Evolutionary conservation across 2,888 invertebrate species (phyloP).

Genomic region (Sipunculus nudus): DNA sequence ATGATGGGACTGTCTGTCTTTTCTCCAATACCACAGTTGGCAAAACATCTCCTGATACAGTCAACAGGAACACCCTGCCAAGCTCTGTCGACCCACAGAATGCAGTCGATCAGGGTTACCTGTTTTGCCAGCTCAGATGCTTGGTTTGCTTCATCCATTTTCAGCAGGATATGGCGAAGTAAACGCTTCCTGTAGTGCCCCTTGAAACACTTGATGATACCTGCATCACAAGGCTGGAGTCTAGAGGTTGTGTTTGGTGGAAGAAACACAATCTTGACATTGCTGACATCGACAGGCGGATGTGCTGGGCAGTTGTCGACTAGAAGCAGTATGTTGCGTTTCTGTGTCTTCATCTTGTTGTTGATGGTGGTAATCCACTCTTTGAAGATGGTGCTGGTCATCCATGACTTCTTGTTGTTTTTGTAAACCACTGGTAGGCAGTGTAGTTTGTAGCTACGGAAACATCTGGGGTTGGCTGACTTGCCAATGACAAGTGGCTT

Average conservation of each 20-base stretch:
- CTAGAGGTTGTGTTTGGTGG: slow-evolving; percentile 14
- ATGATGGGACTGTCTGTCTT: no score
- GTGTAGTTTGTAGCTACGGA: no score
- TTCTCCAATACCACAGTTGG: no score
- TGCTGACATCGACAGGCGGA: slow-evolving; percentile 13
- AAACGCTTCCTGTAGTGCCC: slow-evolving; percentile 1
- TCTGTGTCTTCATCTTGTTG: background rate
- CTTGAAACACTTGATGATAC: slow-evolving; percentile 16
- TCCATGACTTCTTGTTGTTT: slow-evolving; percentile 34
- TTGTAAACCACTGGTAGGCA: slow-evolving; percentile 22
- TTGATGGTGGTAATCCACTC: slow-evolving; percentile 26
- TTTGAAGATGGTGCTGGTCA: slow-evolving; percentile 27
- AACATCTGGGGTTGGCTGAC: no score
- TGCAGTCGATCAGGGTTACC: no score
- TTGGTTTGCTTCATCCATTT: no score
- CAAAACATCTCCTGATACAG: no score
- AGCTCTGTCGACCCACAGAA: no score
- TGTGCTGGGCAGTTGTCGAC: slow-evolving; percentile 28
- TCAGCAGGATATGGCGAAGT: no score
- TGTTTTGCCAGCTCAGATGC: no score
- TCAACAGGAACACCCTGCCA: no score
- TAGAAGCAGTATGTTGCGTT: slow-evolving; percentile 21
- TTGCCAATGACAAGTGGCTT: slow-evolving; percentile 37
- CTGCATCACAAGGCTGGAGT: slow-evolving; percentile 9
- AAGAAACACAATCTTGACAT: slow-evolving; percentile 19